These are phyloP conservation scores for Nothoprocta pentlandii DNA, from an alignment of 2,113 vertebrate species.

Conservation along the genomic window DNA sequence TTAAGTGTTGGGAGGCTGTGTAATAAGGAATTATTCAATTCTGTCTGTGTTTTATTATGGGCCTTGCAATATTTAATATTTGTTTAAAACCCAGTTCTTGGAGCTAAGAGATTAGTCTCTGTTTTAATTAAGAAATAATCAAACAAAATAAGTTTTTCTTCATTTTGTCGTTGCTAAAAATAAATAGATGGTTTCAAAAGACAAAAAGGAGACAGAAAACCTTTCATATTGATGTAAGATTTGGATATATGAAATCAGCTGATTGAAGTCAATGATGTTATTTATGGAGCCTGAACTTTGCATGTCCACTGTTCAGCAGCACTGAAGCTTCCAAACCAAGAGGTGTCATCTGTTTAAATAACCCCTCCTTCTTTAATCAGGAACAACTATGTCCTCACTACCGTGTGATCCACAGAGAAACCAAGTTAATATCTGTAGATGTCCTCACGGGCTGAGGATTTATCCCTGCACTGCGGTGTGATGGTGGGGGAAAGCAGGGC, in stretches of 20 bases:
- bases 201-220: neutral
- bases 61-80: neutral
- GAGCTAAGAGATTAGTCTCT: neutral
- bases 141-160: slow-evolving; percentile 6
- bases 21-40: neutral
- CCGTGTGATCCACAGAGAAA: neutral
- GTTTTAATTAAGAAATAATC: slow-evolving; percentile 49
- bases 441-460: neutral
- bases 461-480: neutral
- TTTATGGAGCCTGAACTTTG: neutral
- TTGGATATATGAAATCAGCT: neutral
- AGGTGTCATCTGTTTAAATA: neutral
- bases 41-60: slow-evolving; percentile 8
- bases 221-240: neutral
- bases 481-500: neutral
- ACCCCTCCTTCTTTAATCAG: neutral
- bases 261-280: neutral
- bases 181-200: neutral
- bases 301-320: neutral
- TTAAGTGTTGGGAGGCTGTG: slow-evolving; percentile 1
- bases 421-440: neutral
- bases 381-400: neutral
- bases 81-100: neutral
- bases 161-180: neutral
- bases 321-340: neutral